Conservation (phyloP, 2,888 invertebrate species). For the Pilophorus perplexus region DNA sequence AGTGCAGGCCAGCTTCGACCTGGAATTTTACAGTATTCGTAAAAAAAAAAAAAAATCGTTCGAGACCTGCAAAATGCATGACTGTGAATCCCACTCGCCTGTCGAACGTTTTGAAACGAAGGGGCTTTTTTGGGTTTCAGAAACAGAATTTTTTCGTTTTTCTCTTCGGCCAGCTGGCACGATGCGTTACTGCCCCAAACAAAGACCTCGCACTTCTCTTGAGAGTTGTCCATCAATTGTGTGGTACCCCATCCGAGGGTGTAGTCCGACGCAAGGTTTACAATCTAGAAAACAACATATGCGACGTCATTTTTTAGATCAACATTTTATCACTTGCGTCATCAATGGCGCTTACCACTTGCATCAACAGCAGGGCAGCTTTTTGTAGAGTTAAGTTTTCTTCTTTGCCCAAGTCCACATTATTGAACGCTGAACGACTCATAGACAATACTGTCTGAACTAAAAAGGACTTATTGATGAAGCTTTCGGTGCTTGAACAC, state of each 20-base stretch:
- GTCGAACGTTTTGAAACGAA: constrained; percentile 59
- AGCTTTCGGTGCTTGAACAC: constrained; percentile 49
- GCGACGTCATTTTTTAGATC: background rate
- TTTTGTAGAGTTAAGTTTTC: constrained; percentile 54
- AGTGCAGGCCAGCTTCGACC: constrained; percentile 65
- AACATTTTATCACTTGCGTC: background rate
- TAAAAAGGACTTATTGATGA: constrained; percentile 44
- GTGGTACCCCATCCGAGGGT: constrained; percentile 45
- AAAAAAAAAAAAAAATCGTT: no score
- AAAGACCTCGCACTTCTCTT: constrained; percentile 57
- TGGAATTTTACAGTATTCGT: no score
- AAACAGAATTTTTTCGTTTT: constrained; percentile 60
- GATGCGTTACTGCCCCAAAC: constrained; percentile 67
- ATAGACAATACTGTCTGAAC: constrained; percentile 41
- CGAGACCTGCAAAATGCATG: background rate
- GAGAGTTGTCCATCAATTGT: constrained; percentile 49
- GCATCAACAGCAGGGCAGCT: constrained; percentile 58
- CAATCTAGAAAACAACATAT: constrained; percentile 50
- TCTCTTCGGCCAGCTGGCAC: constrained; percentile 62
- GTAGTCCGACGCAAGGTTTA: constrained; percentile 54
- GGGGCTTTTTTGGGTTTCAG: constrained; percentile 60
- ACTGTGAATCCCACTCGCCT: no score
- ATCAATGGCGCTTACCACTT: constrained; percentile 32
- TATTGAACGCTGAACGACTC: constrained; percentile 34
- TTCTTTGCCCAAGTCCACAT: constrained; percentile 36